These are phyloP conservation scores for Phengaris alcon DNA, from an alignment of 2,888 invertebrate species.

Conservation along the genomic window DNA sequence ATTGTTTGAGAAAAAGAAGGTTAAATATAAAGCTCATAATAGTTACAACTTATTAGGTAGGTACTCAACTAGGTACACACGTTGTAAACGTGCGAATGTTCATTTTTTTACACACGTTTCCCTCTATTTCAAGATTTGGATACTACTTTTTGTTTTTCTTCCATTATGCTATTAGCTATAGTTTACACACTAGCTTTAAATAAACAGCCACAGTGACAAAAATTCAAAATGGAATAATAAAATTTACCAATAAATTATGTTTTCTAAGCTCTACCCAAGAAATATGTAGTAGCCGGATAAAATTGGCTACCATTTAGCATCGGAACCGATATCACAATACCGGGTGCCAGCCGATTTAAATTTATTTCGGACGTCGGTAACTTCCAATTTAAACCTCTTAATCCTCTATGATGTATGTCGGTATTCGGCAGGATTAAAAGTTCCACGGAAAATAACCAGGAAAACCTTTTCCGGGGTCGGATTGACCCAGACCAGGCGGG, in stretches of 20 bases:
- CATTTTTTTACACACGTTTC: too few species aligned
- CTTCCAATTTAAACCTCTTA: conserved; percentile 81
- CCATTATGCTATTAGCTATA: too few species aligned
- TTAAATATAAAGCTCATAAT: too few species aligned
- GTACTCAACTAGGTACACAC: too few species aligned
- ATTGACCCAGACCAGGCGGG: conserved; percentile 75
- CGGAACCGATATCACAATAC: conserved; percentile 76
- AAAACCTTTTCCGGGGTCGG: conserved; percentile 79
- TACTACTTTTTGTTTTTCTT: too few species aligned
- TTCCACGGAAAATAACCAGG: conserved; percentile 80
- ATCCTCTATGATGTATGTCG: conserved; percentile 80
- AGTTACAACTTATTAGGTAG: too few species aligned
- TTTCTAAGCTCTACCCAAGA: conserved; percentile 47
- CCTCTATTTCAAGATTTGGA: too few species aligned
- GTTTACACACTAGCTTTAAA: neutral
- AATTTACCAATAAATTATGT: conserved; percentile 25
- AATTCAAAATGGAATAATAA: neutral
- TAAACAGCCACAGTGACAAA: neutral
- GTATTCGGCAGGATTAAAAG: conserved; percentile 79
- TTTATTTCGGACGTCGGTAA: conserved; percentile 80
- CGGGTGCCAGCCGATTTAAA: conserved; percentile 77
- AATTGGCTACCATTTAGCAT: conserved; percentile 74
- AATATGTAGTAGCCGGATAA: conserved; percentile 70
- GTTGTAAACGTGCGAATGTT: too few species aligned
- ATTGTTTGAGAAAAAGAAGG: too few species aligned